Conservation (phyloP, 2,888 invertebrate genomes). For the Ommatoiulus sabulosus region DNA sequence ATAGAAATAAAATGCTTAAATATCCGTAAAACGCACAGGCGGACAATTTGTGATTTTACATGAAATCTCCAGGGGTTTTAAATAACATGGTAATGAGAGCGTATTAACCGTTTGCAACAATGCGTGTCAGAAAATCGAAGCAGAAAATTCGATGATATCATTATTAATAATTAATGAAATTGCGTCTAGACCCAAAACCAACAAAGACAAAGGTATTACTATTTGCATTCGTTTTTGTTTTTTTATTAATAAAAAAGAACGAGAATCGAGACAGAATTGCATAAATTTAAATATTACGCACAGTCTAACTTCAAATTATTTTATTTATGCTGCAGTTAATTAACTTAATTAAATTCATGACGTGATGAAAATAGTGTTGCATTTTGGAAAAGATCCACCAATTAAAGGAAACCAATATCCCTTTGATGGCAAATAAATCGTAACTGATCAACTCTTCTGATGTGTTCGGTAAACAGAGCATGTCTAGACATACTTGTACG, state of each 20-base stretch:
- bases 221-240: no score
- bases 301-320: no score
- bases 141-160: slow-evolving; percentile 18
- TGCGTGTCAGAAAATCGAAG: background rate
- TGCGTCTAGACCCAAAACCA: background rate
- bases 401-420: no score
- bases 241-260: background rate
- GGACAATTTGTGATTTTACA: background rate
- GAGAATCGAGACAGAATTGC: background rate
- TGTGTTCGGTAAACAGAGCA: no score
- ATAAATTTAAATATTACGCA: no score
- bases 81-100: background rate
- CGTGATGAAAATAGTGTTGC: no score
- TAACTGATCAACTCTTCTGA: no score
- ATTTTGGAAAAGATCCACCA: no score
- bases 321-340: background rate
- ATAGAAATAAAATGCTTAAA: background rate
- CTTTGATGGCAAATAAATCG: no score
- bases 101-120: background rate
- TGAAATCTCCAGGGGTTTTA: background rate
- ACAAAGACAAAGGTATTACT: background rate
- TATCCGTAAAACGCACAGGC: background rate
- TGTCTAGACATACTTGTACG: no score
- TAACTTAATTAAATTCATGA: no score
- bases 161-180: background rate